phyloP scores from a whole-genome alignment of 2,113 vertebrate species.

The Peucedramus taeniatus region DNA sequence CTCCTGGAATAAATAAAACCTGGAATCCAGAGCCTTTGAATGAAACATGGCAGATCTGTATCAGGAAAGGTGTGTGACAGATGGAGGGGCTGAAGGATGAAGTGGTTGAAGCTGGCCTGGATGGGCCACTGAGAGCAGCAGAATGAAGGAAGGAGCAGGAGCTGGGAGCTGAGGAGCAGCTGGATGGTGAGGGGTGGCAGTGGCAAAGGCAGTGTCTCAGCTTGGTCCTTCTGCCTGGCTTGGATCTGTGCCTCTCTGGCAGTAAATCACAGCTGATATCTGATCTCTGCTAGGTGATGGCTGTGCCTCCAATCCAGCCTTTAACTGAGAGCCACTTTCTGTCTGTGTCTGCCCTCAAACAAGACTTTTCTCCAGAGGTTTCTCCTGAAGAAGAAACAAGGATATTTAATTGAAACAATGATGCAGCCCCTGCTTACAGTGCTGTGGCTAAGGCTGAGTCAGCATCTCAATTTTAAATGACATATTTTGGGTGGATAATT shows the following conservation, averaged over 20 bases:
- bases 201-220: not conserved
- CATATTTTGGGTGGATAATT: slow-evolving; percentile 17
- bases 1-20: not conserved
- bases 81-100: not conserved
- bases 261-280: not conserved
- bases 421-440: not conserved
- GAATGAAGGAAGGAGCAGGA: not conserved
- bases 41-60: not conserved
- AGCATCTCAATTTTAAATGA: slow-evolving; percentile 44
- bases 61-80: not conserved
- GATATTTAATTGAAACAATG: slow-evolving; percentile 35
- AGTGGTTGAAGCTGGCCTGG: not conserved
- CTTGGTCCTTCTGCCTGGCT: not conserved
- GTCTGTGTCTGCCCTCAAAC: slow-evolving; percentile 4
- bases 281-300: not conserved
- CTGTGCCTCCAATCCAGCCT: not conserved
- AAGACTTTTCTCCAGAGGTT: slow-evolving; percentile 13
- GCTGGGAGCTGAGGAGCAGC: not conserved
- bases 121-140: not conserved
- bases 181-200: not conserved
- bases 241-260: not conserved
- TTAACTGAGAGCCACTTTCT: not conserved
- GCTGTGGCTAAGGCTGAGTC: slow-evolving; percentile 14
- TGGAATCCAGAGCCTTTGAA: not conserved
- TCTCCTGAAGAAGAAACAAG: slow-evolving; percentile 10